Conservation (phyloP, 2,113 vertebrate genomes). For the Macrotis lagotis region DNA sequence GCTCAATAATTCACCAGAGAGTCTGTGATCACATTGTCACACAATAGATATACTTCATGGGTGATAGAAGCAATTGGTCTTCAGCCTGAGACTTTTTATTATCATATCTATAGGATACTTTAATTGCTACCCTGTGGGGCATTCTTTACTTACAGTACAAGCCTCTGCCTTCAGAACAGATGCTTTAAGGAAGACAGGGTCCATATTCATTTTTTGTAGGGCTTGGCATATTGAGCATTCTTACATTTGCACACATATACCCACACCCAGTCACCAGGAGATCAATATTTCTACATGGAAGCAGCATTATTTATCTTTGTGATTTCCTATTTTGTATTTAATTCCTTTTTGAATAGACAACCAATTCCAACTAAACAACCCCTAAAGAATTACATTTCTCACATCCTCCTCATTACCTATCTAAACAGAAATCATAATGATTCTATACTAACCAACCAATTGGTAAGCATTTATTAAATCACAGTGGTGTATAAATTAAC, state of each 20-base stretch:
- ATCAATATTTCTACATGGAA: neutral
- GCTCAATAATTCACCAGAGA: constrained; percentile 71
- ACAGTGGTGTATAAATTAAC: neutral
- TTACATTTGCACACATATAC: neutral
- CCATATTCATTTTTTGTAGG: constrained; percentile 5
- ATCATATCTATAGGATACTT: constrained; percentile 33
- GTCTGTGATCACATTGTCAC: constrained; percentile 63
- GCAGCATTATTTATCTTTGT: neutral
- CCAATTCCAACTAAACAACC: neutral
- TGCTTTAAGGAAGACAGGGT: constrained; percentile 1
- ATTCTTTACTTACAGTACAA: neutral
- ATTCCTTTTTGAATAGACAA: neutral
- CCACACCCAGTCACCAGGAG: neutral
- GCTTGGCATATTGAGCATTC: constrained; percentile 15
- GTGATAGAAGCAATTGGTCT: constrained; percentile 44
- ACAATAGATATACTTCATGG: constrained; percentile 55
- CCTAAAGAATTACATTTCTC: neutral
- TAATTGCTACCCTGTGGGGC: constrained; percentile 22
- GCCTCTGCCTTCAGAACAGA: neutral
- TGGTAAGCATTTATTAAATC: neutral
- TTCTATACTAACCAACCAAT: neutral
- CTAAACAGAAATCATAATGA: neutral
- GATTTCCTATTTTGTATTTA: neutral
- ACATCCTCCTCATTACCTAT: neutral
- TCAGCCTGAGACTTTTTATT: constrained; percentile 24